Conservation (phyloP, 2,888 invertebrate species). For the Reticulitermes lucifugus region DNA sequence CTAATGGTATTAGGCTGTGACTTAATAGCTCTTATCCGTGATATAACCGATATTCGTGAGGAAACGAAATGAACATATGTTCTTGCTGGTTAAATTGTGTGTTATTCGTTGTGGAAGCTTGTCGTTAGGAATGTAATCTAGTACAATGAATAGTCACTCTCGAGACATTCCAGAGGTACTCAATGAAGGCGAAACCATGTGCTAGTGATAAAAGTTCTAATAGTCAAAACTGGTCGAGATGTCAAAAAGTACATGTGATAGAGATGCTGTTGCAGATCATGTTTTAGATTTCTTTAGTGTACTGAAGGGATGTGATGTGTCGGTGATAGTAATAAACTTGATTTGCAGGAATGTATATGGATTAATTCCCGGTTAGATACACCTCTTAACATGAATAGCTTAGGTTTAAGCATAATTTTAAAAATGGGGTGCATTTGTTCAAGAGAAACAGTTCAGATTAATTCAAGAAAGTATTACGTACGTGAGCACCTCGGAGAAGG, state of each 20-base stretch:
- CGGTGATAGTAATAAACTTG: neutral
- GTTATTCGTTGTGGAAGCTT: too few relatives aligned
- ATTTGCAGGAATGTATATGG: neutral
- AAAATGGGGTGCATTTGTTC: conserved; percentile 83
- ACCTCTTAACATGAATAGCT: conserved; percentile 63
- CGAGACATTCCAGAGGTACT: too few relatives aligned
- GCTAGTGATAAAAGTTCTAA: too few relatives aligned
- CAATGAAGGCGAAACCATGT: too few relatives aligned
- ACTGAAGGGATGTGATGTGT: neutral
- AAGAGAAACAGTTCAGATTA: conserved; percentile 77
- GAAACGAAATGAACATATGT: too few relatives aligned
- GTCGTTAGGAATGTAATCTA: too few relatives aligned
- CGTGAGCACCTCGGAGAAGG: conserved; percentile 81
- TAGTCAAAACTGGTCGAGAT: too few relatives aligned
- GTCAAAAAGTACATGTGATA: neutral
- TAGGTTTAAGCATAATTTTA: conserved; percentile 76
- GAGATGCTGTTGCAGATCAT: neutral
- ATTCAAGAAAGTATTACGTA: conserved; percentile 76
- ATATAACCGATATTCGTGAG: too few relatives aligned
- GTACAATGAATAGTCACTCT: too few relatives aligned
- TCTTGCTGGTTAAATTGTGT: too few relatives aligned
- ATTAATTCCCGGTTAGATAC: neutral
- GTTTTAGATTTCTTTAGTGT: neutral
- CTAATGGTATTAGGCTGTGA: too few relatives aligned
- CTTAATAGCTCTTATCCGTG: too few relatives aligned